Evolutionary conservation across 2,888 invertebrate species (phyloP), one percentile per base, ranked within the genome.

Genomic region (Vandiemenella viatica): DNA sequence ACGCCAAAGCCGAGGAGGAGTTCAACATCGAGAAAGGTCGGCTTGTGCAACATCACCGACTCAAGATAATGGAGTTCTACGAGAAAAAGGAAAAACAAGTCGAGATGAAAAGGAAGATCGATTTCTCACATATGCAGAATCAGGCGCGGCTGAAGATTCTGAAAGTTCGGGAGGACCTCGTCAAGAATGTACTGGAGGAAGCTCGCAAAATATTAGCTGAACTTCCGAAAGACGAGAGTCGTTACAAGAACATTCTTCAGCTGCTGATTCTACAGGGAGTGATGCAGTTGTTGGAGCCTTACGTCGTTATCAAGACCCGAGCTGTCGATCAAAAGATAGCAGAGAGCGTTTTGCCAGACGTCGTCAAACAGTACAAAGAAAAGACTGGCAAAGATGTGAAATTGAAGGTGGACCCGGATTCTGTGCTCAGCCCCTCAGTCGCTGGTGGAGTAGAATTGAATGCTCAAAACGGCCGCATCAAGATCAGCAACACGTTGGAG

Each of bases 21-120:
- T 98, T 98, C 72, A 98, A 97, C 71, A 97, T 98, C 66, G 97
- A 98, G 69, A 98, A 98, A 68, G 97, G 97, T 58, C 87, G 96
- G 62, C 75, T 98, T 52, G 97, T 98, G 38, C 96, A 97, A 67
- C 95, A 97, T 65, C 96, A 98, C 68, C 80, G 97, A 58, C 80
- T 97, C 55, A 98, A 98, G 73, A 98, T 98, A 61, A 96, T 97
- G 91, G 98, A 98, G 65, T 95, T 89, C 68, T 98, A 92, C 67
- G 96, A 97, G 64, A 90, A 95, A 67, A 97, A 97, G 65, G 97
- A 97, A 64, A 98, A 98, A 68, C 96, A 97, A 72, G 96, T 97
- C 58, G 97, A 98, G 70, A 78, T 98, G 53, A 95, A 96, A 65
- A 95, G 96, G 72, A 98, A 97, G 75, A 98, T 98, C 90, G 96